A percentile compares a stretch with the other conserved stretches of the same genome.
phyloP scores from a whole-genome alignment of 1,140 invertebrate genomes.

The Microplitis demolitor region DNA sequence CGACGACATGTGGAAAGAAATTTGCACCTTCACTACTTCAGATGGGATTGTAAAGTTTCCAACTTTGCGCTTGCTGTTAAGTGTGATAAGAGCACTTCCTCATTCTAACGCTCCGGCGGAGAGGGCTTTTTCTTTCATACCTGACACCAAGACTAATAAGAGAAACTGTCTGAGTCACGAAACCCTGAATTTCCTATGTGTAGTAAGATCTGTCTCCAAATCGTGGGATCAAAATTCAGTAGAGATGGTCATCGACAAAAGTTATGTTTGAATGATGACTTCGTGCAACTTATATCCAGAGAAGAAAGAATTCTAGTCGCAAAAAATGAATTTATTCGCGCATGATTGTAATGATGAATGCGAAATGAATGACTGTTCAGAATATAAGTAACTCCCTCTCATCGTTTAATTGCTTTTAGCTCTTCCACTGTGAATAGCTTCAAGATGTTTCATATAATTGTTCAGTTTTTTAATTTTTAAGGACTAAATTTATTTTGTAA shows the following conservation, averaged over 20 bases:
- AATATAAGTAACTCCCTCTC: no score
- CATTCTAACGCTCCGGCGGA: constrained; percentile 31
- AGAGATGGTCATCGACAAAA: neutral
- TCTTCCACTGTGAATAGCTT: no score
- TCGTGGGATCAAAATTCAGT: neutral
- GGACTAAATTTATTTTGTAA: no score
- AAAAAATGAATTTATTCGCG: neutral
- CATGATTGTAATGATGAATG: constrained; percentile 5
- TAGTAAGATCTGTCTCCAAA: constrained; percentile 23
- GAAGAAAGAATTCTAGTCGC: neutral
- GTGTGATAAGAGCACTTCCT: constrained; percentile 16
- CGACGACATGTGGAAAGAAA: constrained; percentile 16
- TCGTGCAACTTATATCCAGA: neutral
- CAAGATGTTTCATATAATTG: no score
- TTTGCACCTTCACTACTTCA: neutral
- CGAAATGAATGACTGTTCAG: no score
- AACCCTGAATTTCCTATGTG: constrained; percentile 21
- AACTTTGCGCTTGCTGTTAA: constrained; percentile 1
- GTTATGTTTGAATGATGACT: neutral
- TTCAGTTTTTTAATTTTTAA: no score
- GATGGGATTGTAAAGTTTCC: neutral
- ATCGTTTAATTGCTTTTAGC: no score
- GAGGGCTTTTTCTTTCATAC: constrained; percentile 23
- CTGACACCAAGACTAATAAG: constrained; percentile 21
- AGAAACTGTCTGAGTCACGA: constrained; percentile 17